Evolutionary conservation across 1,140 invertebrate species (phyloP).

Genomic region (Diabrotica undecimpunctata): DNA sequence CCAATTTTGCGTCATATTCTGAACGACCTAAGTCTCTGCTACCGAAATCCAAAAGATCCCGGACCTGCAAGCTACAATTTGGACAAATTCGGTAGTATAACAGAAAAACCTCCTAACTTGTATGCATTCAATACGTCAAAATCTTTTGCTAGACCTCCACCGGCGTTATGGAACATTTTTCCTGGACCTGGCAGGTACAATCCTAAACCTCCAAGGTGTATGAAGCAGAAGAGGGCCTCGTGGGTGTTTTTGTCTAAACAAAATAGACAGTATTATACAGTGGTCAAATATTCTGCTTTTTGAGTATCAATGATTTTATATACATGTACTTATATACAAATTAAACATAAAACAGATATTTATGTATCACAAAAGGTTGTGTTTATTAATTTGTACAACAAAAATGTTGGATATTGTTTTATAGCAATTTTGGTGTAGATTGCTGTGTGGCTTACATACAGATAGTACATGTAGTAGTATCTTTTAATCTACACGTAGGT

Average conservation of each 20-base stretch:
- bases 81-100: slow-evolving; percentile 27
- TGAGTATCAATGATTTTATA: not conserved
- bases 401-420: not conserved
- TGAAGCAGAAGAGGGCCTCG: slow-evolving; percentile 27
- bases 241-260: slow-evolving; percentile 36
- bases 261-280: not conserved
- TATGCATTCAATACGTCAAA: slow-evolving; percentile 36
- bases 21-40: slow-evolving; percentile 36
- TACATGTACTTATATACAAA: too few relatives aligned
- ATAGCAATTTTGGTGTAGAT: too few relatives aligned
- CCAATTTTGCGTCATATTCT: slow-evolving; percentile 30
- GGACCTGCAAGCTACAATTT: slow-evolving; percentile 34
- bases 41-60: slow-evolving; percentile 36
- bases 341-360: too few relatives aligned
- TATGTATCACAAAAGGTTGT: too few relatives aligned
- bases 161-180: slow-evolving; percentile 31
- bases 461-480: too few relatives aligned
- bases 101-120: slow-evolving; percentile 11
- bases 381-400: too few relatives aligned
- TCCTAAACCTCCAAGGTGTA: slow-evolving; percentile 27
- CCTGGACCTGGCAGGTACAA: slow-evolving; percentile 40
- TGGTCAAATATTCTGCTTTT: not conserved
- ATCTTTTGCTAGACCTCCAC: slow-evolving; percentile 30
- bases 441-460: too few relatives aligned
- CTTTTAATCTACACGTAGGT: too few relatives aligned